A percentile compares a stretch with the other conserved stretches of the same genome.
Conservation (phyloP, 2,888 invertebrate genomes). For the Lasioglossum figueresi region DNA sequence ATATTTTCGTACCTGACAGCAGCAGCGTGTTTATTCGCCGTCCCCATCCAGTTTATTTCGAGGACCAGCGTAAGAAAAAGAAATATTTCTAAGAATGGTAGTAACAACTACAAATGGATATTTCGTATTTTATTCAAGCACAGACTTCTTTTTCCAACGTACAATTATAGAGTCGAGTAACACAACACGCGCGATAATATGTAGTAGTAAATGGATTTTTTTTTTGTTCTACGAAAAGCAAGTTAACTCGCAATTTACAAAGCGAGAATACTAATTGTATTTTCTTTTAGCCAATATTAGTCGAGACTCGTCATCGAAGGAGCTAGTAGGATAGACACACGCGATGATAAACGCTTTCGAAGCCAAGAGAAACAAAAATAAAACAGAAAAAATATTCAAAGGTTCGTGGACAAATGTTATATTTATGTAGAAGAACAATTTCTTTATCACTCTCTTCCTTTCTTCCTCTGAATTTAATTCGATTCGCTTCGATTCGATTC, state of each 20-base stretch:
- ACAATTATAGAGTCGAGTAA: slow-evolving; percentile 55
- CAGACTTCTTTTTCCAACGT: slow-evolving; percentile 68
- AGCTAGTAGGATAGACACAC: not conserved
- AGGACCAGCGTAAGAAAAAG: not conserved
- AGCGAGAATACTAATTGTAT: slow-evolving; percentile 35
- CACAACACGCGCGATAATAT: slow-evolving; percentile 46
- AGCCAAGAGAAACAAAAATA: slow-evolving; percentile 22
- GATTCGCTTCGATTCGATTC: not conserved
- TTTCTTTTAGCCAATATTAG: slow-evolving; percentile 11
- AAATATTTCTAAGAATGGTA: not conserved
- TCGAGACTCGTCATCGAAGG: not conserved
- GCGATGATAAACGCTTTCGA: slow-evolving; percentile 1
- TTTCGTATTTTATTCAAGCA: slow-evolving; percentile 75
- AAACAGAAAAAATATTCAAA: slow-evolving; percentile 4
- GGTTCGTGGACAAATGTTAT: slow-evolving; percentile 5
- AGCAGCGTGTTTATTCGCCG: not conserved
- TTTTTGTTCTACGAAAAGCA: slow-evolving; percentile 24
- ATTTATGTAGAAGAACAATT: slow-evolving; percentile 22
- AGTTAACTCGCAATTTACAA: slow-evolving; percentile 39
- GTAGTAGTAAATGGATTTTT: slow-evolving; percentile 29
- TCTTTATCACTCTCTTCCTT: not conserved
- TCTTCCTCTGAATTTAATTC: not conserved
- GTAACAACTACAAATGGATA: slow-evolving; percentile 13
- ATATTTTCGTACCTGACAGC: slow-evolving; percentile 61
- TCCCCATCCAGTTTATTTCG: not conserved